phyloP scores from a whole-genome alignment of 2,888 invertebrate genomes.

The Acrobasis suavella region DNA sequence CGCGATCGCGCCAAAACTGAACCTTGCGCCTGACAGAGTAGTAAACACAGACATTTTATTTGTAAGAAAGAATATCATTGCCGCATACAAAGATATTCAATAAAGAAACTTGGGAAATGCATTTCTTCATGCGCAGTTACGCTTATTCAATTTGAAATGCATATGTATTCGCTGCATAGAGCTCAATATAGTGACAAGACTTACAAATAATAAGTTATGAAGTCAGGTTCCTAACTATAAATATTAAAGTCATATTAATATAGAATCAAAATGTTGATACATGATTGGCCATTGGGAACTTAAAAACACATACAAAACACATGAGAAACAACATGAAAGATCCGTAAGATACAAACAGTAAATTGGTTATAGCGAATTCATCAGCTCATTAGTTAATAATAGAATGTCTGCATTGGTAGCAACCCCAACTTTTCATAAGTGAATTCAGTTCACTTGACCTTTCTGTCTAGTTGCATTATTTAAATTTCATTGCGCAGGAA shows the following conservation, averaged over 20 bases:
- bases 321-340: too few species aligned
- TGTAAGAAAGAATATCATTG: background rate
- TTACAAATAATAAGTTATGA: too few species aligned
- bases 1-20: conserved; percentile 9
- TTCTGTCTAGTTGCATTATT: conserved; percentile 25
- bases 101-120: background rate
- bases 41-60: conserved; percentile 11
- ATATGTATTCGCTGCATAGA: too few species aligned
- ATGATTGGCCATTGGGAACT: too few species aligned
- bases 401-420: conserved; percentile 26
- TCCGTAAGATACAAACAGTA: too few species aligned
- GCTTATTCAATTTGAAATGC: too few species aligned
- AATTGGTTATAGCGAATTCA: conserved; percentile 8
- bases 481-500: conserved; percentile 31
- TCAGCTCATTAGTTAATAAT: conserved; percentile 33
- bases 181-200: too few species aligned
- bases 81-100: background rate
- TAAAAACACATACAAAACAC: too few species aligned
- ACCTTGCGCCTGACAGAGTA: conserved; percentile 12
- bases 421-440: conserved; percentile 34
- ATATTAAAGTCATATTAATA: too few species aligned
- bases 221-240: too few species aligned
- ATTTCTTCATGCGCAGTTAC: too few species aligned
- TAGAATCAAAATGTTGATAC: too few species aligned
- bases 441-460: conserved; percentile 31